Base-by-base conservation (phyloP, 1,140 invertebrate species). In the Acromyrmex echinatior region DNA sequence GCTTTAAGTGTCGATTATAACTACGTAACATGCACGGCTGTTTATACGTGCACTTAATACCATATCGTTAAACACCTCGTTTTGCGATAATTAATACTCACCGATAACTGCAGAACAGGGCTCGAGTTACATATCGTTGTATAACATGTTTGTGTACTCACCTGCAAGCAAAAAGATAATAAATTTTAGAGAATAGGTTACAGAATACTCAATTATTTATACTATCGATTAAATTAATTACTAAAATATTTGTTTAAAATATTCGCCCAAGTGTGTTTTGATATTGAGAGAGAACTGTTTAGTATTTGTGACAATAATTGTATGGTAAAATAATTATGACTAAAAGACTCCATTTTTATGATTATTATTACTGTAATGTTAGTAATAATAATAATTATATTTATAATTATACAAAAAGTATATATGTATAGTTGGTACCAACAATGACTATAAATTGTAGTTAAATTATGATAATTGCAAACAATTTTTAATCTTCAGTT, bases 91-190 rank as follows among this genome's bases (percentile, higher is more conserved):
- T 14, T 68, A 80, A 86, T 28, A 90, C 89, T 91, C 49, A 91
- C 89, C 89, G 78, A 51, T 86, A 58, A 21, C 28, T 66, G 21
- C 53, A 77, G 86, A 90, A 88, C 90, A 92, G 49, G 68, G 73
- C 58, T 80, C 81, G 25, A 18, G 18, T 88, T 88, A 45, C 39
- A 45, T 45, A 82, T 60, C 88, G 56, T 56, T 65, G 74, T 79
- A 73, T 63, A 58, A 86, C 2, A 31, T 31, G 25, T 73, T 65
- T 84, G 76, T 91, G 79, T 93, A 94, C 92, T 94, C 91, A 94
- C 93, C 93, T 94, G 92, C 88, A 94, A 94, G 88, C 78, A 91
- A 90, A 91, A 92, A 92, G 62, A 91, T 86, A 66, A 74, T 62
- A 18, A 49, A 49, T 45, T 53, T 49, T 31, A 74, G 6, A 73